Conservation (phyloP, 2,888 invertebrate genomes). For the Seira musarum region DNA sequence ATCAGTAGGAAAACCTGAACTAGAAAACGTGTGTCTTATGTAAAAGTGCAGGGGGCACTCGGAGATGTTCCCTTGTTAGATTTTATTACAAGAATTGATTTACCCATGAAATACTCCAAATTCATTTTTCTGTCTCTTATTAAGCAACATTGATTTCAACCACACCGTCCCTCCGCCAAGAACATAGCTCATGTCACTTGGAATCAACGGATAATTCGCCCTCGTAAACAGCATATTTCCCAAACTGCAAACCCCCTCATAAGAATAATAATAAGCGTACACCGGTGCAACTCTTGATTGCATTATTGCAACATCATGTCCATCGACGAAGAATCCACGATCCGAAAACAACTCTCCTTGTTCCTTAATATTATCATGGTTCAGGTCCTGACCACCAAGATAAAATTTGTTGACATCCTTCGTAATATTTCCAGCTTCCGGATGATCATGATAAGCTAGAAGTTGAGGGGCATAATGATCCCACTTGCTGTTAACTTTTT, state of each 20-base stretch:
- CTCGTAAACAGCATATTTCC: conserved; percentile 52
- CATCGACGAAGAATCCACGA: conserved; percentile 46
- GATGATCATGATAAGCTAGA: conserved; percentile 29
- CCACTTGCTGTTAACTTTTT: conserved; percentile 27
- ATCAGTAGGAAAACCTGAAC: no score
- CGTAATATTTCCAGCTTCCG: neutral
- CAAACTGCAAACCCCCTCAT: conserved; percentile 49
- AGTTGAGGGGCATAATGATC: conserved; percentile 36
- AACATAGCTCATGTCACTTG: conserved; percentile 8
- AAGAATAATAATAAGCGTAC: conserved; percentile 51
- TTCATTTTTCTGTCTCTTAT: neutral
- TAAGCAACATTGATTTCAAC: neutral
- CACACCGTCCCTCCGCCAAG: conserved; percentile 15
- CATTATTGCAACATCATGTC: conserved; percentile 39
- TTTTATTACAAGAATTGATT: no score
- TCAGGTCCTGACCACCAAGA: conserved; percentile 17
- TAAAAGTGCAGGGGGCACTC: no score
- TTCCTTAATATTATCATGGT: neutral
- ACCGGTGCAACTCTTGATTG: conserved; percentile 41
- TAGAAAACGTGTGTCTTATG: no score
- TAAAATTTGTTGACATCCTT: conserved; percentile 26
- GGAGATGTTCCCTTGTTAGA: no score
- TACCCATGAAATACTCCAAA: conserved; percentile 37
- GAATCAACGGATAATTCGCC: conserved; percentile 26
- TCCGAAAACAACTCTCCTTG: conserved; percentile 34